Evolutionary conservation across 2,888 invertebrate species (phyloP).

Genomic region (Ennomos quercinarius): DNA sequence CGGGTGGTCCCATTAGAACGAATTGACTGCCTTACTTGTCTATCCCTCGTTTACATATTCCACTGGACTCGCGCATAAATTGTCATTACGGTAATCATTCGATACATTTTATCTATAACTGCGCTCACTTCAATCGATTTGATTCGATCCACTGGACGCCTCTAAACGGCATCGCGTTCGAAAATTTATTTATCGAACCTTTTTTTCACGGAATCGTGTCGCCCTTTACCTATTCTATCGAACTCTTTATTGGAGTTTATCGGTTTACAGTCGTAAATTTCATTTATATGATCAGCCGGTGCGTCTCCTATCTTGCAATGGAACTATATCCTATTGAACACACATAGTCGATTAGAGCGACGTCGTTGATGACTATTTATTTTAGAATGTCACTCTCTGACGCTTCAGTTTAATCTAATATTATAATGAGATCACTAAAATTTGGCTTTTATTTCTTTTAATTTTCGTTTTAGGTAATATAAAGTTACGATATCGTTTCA

Average conservation of each 20-base stretch:
- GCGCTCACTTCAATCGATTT: slow-evolving; percentile 66
- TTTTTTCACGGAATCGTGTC: slow-evolving; percentile 27
- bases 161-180: slow-evolving; percentile 54
- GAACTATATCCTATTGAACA: slow-evolving; percentile 48
- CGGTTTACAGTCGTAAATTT: slow-evolving; percentile 70
- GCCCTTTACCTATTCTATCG: slow-evolving; percentile 64
- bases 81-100: slow-evolving; percentile 80
- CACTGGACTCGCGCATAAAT: slow-evolving; percentile 75
- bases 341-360: slow-evolving; percentile 56
- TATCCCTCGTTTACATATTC: slow-evolving; percentile 76
- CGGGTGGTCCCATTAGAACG: slow-evolving; percentile 75
- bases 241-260: slow-evolving; percentile 67
- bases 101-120: slow-evolving; percentile 72
- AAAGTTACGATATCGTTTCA: slow-evolving; percentile 25
- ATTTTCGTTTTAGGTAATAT: slow-evolving; percentile 31
- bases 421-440: slow-evolving; percentile 49
- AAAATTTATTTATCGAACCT: slow-evolving; percentile 49
- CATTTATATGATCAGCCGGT: slow-evolving; percentile 53
- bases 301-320: slow-evolving; percentile 47
- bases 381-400: slow-evolving; percentile 41
- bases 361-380: slow-evolving; percentile 52
- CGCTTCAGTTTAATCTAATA: slow-evolving; percentile 50
- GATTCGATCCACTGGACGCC: slow-evolving; percentile 55
- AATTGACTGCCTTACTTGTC: slow-evolving; percentile 65
- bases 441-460: slow-evolving; percentile 38